Conservation (phyloP, 2,888 invertebrate species). For the Cotesia congregata region DNA sequence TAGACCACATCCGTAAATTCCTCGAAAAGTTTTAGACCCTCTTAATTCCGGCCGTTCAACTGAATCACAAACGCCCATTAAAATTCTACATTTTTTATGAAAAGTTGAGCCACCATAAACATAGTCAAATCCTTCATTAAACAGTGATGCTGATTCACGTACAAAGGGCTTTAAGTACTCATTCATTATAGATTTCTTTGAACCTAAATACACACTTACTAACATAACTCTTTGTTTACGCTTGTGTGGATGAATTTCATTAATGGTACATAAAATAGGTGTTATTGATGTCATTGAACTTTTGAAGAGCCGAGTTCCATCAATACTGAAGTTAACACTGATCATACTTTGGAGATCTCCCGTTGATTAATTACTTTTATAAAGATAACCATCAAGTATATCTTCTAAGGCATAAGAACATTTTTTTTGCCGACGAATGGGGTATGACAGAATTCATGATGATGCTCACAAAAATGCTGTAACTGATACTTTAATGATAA, state of each 20-base stretch:
- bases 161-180: slow-evolving; percentile 40
- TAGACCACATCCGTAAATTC: slow-evolving; percentile 36
- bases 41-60: slow-evolving; percentile 37
- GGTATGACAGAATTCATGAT: slow-evolving; percentile 9
- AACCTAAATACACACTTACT: slow-evolving; percentile 38
- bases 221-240: slow-evolving; percentile 28
- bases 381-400: background rate
- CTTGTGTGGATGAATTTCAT: slow-evolving; percentile 33
- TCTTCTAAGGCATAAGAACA: background rate
- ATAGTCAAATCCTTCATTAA: slow-evolving; percentile 32
- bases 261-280: slow-evolving; percentile 34
- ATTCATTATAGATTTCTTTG: slow-evolving; percentile 34
- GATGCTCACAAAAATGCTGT: slow-evolving; percentile 15
- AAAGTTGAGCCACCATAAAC: background rate
- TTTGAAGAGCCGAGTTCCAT: background rate
- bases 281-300: slow-evolving; percentile 17
- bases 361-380: background rate
- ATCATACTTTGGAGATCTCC: background rate
- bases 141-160: slow-evolving; percentile 23
- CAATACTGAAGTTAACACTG: background rate
- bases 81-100: slow-evolving; percentile 35
- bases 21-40: slow-evolving; percentile 38
- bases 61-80: slow-evolving; percentile 38
- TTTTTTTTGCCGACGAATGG: background rate
- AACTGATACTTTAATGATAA: slow-evolving; percentile 23